Evolutionary conservation across 2,888 invertebrate genomes (phyloP).

Genomic region (Dolichopus griseipennis): DNA sequence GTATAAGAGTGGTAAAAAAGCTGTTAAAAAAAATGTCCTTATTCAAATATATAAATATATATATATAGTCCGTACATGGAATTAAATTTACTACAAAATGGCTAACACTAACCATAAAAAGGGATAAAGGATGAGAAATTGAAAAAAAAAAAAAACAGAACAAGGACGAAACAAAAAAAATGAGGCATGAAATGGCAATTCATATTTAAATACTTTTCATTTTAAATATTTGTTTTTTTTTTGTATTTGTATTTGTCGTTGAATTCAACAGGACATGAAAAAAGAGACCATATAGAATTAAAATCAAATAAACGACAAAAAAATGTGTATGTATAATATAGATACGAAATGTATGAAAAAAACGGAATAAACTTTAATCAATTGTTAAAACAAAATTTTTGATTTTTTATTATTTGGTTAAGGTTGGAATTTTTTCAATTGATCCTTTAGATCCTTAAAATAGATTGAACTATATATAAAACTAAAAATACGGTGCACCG

Average conservation of each 20-base stretch:
- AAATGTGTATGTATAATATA: no score
- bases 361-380: no score
- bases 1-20: background rate
- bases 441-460: no score
- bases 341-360: no score
- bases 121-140: background rate
- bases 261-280: background rate
- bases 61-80: background rate
- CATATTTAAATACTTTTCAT: background rate
- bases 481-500: no score
- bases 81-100: background rate
- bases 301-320: background rate
- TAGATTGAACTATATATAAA: no score
- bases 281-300: background rate
- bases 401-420: no score
- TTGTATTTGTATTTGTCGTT: background rate
- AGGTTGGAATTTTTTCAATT: no score
- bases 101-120: background rate
- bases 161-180: background rate
- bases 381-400: no score
- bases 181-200: background rate
- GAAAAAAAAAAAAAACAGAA: background rate
- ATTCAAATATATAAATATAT: background rate
- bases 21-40: background rate
- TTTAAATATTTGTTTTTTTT: background rate